phyloP scores from a whole-genome alignment of 1,140 invertebrate genomes.

The Leptopilina boulardi region DNA sequence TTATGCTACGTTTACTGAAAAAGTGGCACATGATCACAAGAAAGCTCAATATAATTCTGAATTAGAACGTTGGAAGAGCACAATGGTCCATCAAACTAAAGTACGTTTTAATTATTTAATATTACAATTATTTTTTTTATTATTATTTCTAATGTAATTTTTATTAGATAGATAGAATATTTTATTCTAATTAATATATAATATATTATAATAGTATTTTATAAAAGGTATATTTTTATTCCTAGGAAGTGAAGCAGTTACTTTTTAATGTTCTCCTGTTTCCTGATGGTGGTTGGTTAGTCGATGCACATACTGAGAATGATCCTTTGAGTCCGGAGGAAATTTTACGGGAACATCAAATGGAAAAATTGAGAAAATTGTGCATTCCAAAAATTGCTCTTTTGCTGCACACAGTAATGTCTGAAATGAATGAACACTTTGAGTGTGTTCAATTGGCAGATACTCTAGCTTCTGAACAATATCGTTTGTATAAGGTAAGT shows the following conservation, averaged over 20 bases:
- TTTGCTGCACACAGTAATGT: slow-evolving; percentile 87
- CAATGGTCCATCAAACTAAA: slow-evolving; percentile 80
- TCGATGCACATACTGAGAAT: slow-evolving; percentile 79
- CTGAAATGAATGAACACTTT: slow-evolving; percentile 83
- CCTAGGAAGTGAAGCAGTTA: slow-evolving; percentile 83
- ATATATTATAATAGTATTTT: slow-evolving; percentile 4
- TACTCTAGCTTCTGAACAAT: slow-evolving; percentile 85
- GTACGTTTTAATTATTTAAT: slow-evolving; percentile 64
- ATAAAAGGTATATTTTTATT: slow-evolving; percentile 43
- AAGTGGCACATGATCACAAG: slow-evolving; percentile 90
- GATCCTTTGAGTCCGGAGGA: slow-evolving; percentile 71
- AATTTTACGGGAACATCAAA: slow-evolving; percentile 79
- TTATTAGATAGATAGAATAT: background rate
- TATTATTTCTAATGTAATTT: too few species aligned
- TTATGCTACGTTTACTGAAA: slow-evolving; percentile 88
- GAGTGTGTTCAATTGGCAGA: slow-evolving; percentile 89
- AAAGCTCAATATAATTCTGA: slow-evolving; percentile 86
- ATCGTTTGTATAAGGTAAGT: slow-evolving; percentile 84
- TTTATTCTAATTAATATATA: too few species aligned
- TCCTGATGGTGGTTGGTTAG: slow-evolving; percentile 92
- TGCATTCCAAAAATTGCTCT: slow-evolving; percentile 91
- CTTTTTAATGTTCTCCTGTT: slow-evolving; percentile 94
- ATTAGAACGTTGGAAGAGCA: slow-evolving; percentile 85
- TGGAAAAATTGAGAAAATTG: slow-evolving; percentile 85
- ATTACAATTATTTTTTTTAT: background rate